phyloP scores from a whole-genome alignment of 1,140 invertebrate genomes.

The Ceratina calcarata region DNA sequence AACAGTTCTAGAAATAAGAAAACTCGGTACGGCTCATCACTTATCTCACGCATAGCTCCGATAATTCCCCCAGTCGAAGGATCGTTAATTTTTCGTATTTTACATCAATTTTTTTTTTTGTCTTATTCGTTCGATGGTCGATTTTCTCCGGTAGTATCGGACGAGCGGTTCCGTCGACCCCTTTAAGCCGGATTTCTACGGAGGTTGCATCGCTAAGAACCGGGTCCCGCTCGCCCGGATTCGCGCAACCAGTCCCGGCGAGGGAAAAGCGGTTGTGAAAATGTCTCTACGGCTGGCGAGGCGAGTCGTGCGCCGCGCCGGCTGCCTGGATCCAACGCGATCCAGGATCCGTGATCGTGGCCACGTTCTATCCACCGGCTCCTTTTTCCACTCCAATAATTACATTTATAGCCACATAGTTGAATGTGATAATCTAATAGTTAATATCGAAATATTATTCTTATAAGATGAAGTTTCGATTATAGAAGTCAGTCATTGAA shows the following conservation, averaged over 20 bases:
- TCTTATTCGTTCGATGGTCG: neutral
- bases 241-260: constrained; percentile 64
- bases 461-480: too few relatives aligned
- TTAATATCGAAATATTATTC: too few relatives aligned
- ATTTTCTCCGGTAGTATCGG: constrained; percentile 40
- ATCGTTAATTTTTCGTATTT: neutral
- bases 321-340: constrained; percentile 24
- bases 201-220: constrained; percentile 50
- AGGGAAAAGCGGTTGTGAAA: constrained; percentile 76
- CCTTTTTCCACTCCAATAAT: constrained; percentile 29
- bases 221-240: constrained; percentile 60
- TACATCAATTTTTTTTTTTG: neutral
- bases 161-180: constrained; percentile 50
- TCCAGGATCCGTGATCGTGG: constrained; percentile 43
- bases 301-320: constrained; percentile 10
- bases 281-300: constrained; percentile 51
- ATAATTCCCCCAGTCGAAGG: neutral
- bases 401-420: neutral
- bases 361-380: neutral
- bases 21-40: neutral
- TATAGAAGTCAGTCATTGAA: too few relatives aligned
- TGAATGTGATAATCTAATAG: too few relatives aligned
- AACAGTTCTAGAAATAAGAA: neutral
- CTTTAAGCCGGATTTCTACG: constrained; percentile 69
- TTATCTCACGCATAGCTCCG: neutral